These are phyloP conservation scores for Antheraea pernyi DNA, from an alignment of 1,140 invertebrate species.

Conservation along the genomic window DNA sequence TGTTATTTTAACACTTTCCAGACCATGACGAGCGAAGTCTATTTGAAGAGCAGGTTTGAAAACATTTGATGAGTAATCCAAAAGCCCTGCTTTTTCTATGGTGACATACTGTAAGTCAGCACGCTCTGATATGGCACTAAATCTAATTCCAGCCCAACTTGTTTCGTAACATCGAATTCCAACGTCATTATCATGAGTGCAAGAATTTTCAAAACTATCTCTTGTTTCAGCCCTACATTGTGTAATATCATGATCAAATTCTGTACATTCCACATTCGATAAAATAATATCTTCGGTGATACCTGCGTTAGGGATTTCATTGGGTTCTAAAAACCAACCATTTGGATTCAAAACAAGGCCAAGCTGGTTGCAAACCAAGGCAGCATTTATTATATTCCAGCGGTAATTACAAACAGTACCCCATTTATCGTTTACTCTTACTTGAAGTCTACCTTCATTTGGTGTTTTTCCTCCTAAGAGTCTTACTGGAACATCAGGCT, in stretches of 20 bases:
- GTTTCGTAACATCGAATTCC: conserved; percentile 93
- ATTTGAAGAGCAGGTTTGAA: conserved; percentile 97
- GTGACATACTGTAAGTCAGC: conserved; percentile 93
- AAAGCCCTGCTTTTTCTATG: conserved; percentile 94
- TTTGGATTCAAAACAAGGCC: conserved; percentile 95
- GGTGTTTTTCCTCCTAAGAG: conserved; percentile 87
- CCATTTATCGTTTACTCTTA: conserved; percentile 92
- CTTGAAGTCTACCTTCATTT: conserved; percentile 90
- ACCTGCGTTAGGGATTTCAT: conserved; percentile 89
- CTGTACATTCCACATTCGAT: conserved; percentile 94
- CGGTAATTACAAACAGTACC: conserved; percentile 98
- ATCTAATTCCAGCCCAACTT: conserved; percentile 94
- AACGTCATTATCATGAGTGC: conserved; percentile 92
- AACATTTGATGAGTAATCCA: conserved; percentile 94
- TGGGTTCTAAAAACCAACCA: conserved; percentile 92
- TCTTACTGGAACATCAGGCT: conserved; percentile 84
- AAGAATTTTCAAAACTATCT: conserved; percentile 93
- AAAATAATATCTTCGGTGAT: conserved; percentile 88
- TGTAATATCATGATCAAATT: conserved; percentile 95
- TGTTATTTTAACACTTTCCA: conserved; percentile 89
- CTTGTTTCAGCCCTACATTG: conserved; percentile 90
- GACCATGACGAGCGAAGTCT: conserved; percentile 95
- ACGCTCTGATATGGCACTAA: conserved; percentile 92
- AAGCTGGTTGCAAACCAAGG: conserved; percentile 96
- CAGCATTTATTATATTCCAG: conserved; percentile 96